Base-by-base conservation (phyloP, 1,140 invertebrate genomes). In the Pissodes strobi region DNA sequence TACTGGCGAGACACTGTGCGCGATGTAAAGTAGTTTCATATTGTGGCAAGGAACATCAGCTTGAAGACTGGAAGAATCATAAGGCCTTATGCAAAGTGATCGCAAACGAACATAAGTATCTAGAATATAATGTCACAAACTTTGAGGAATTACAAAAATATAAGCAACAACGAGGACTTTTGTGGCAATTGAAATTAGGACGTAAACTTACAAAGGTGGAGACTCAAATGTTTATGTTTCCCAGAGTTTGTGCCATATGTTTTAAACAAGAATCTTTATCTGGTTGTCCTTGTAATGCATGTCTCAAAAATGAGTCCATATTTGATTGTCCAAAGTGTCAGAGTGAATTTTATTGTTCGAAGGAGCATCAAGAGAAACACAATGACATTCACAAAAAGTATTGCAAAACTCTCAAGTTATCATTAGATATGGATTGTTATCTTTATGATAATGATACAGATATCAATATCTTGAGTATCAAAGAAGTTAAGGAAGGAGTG, bases 61-160 rank as follows among this genome's bases (percentile, higher is more conserved):
- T 82, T 38, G 69, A 74, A 22, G 84, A 90, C 64, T 90, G 89
- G 88, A 80, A 82, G 25, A 71, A 75, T 3, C 89, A 91, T 68
- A 89, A 86, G 63, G 71, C 71, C 6, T 6, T 22, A 55, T 91
- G 89, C 69, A 79, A 79, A 30, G 77, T 83, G 5, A 86, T 83
- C 74, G 78, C 52, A 3, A 41, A 48, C 21, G 13, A 49, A 23
- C 27, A 52, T 52, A 22, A 34, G 22, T 23, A 43, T 55, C 38
- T 58, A n/a, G 56, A 46, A 13, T 45, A 57, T 15, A 45, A 59
- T n/a, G 22, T 58, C 6, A 43, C 22, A 25, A 63, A 34, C 43
- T 69, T 48, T 38, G 48, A 69, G 5, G 62, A 68, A 19, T 64
- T 65, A 43, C 51, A 18, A 23, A 48, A 53, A 19, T 67, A 55